Base-by-base conservation (phyloP, 2,797 vertebrate genomes). In the Carapus acus region DNA sequence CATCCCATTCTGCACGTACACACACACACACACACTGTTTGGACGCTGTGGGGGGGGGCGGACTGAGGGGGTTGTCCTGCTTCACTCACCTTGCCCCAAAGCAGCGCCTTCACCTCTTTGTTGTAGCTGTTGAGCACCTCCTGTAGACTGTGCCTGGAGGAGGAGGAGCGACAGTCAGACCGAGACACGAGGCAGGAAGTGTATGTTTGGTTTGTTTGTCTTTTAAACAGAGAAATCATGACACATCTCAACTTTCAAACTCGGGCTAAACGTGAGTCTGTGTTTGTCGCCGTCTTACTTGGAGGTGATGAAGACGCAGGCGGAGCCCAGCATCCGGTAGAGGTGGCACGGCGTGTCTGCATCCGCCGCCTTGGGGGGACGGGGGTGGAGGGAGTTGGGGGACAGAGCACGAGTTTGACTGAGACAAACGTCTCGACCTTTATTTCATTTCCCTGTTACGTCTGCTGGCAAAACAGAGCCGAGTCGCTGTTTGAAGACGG, bases 31-130 rank as follows among this genome's bases (percentile, higher is more conserved):
- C 6, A 33, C 31, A 33, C 8, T 9, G 9, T 7, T 33, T 3
- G 31, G 14, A 3, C 9, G 31, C 11, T 33, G 8, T 9, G 8
- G 14, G 31, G 31, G 31, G 11, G 31, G 3, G 14, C 6, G 11
- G 27, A 6, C 27, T 6, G 27, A 27, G 24, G 24, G 9, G 24
- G 24, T 9, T 27, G n/a, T n/a, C n/a, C 14, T 8, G 14, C 17
- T 17, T n/a, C 14, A 76, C 81, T 60, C 19, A 89, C 87, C 79
- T 74, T 40, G 38, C 4, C 73, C 13, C 8, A 80, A 59, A 83
- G 24, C 3, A 88, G 49, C 17, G 55, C 22, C 7, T 49, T 48
- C 9, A 73, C 67, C 46, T 76, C 80, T 54, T 36, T 74, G 64
- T 46, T 79, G 73, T 86, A 89, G 45, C 24, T 54, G 0, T 7